These are phyloP conservation scores for Cepphus grylle DNA, from an alignment of 2,113 vertebrate genomes.

Conservation along the genomic window DNA sequence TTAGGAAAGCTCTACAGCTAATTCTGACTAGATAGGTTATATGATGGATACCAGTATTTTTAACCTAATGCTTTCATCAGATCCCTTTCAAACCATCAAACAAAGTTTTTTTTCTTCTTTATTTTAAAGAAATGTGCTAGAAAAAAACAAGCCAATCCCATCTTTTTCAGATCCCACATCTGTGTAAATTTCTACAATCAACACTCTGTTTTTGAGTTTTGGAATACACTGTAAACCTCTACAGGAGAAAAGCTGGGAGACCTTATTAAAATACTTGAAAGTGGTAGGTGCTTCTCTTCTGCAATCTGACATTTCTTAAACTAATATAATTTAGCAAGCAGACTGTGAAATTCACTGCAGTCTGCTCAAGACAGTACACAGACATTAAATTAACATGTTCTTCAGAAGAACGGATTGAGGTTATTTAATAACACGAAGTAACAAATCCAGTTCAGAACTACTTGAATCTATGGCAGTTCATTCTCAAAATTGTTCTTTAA, in stretches of 20 bases:
- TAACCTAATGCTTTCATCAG: background rate
- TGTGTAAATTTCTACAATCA: background rate
- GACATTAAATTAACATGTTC: background rate
- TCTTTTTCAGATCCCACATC: background rate
- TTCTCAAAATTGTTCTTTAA: background rate
- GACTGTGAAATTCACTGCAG: background rate
- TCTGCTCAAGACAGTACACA: background rate
- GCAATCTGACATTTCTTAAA: background rate
- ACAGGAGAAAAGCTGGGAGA: background rate
- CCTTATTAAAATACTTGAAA: background rate
- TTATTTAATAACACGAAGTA: background rate
- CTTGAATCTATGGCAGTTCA: background rate
- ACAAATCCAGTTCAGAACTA: background rate
- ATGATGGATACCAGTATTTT: background rate
- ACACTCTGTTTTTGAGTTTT: background rate
- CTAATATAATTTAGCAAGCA: background rate
- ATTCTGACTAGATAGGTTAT: background rate
- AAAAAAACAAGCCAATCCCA: rapidly evolving
- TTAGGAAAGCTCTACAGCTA: background rate
- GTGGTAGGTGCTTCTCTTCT: background rate
- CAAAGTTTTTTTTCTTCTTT: background rate
- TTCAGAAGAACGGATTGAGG: background rate
- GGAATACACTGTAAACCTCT: background rate
- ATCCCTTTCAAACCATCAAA: background rate
- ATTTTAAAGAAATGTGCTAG: background rate